Percentiles rank a stretch among this genome's conserved stretches.
phyloP scores from a whole-genome alignment of 1,140 invertebrate species.

The Micrasema minimum region DNA sequence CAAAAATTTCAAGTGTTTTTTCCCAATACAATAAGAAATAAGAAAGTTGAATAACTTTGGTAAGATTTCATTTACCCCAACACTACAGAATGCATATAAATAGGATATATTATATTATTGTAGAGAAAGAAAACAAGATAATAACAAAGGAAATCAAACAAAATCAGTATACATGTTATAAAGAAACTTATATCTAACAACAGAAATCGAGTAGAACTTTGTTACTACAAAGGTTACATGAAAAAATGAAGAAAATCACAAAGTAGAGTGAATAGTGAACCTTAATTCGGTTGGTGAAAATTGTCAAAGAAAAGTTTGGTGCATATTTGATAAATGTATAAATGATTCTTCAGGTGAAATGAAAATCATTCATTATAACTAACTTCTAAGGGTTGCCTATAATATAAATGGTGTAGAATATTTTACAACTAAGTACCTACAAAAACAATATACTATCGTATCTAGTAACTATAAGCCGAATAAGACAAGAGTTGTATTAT shows the following conservation, averaged over 20 bases:
- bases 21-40: too few species aligned
- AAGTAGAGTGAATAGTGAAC: constrained; percentile 35
- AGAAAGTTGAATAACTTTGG: too few species aligned
- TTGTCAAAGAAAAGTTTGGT: constrained; percentile 28
- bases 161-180: neutral
- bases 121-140: too few species aligned
- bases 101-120: too few species aligned
- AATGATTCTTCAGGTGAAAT: constrained; percentile 36
- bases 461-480: constrained; percentile 31
- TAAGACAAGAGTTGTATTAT: constrained; percentile 6
- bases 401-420: constrained; percentile 33
- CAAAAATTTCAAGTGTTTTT: too few species aligned
- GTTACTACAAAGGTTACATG: too few species aligned
- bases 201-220: neutral
- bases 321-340: constrained; percentile 40
- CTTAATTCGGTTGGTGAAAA: constrained; percentile 16
- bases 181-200: constrained; percentile 16
- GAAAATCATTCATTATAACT: constrained; percentile 21
- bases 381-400: neutral
- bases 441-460: constrained; percentile 18
- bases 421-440: constrained; percentile 34
- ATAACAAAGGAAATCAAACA: constrained; percentile 33
- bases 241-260: constrained; percentile 15
- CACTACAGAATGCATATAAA: too few species aligned
- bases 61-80: too few species aligned